A percentile compares a stretch with the other conserved stretches of the same genome.
These are phyloP conservation scores for Rhinogobio ventralis DNA, from an alignment of 2,797 vertebrate genomes.

Conservation along the genomic window DNA sequence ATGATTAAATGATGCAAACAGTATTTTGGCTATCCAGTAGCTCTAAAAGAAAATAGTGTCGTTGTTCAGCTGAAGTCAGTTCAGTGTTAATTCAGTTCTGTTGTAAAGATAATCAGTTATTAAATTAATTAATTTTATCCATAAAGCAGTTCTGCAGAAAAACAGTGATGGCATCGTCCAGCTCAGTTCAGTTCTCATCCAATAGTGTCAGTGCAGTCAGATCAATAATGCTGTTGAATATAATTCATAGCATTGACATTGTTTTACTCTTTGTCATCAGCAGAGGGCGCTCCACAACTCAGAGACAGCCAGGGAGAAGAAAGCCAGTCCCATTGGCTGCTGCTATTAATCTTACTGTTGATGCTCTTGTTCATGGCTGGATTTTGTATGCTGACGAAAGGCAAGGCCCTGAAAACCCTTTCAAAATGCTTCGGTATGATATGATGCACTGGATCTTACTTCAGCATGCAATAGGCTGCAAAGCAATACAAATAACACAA, in stretches of 20 bases:
- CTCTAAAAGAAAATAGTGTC: not conserved
- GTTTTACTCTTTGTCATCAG: slow-evolving; percentile 39
- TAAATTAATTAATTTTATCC: not conserved
- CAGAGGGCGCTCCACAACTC: not conserved
- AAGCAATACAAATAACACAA: not conserved
- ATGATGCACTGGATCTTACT: not conserved
- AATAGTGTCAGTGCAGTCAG: not conserved
- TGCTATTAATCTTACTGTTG: slow-evolving; percentile 22
- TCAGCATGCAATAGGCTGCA: not conserved
- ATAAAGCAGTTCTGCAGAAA: not conserved
- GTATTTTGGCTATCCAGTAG: not conserved
- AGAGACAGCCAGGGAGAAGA: not conserved
- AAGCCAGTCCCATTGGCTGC: slow-evolving; percentile 20
- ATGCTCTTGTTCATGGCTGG: slow-evolving; percentile 19
- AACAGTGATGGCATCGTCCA: too few relatives aligned
- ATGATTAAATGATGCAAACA: not conserved
- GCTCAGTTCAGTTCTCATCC: not conserved
- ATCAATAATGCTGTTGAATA: not conserved
- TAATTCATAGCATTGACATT: not conserved
- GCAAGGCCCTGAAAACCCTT: not conserved
- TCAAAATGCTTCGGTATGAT: slow-evolving; percentile 18
- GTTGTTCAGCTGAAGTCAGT: not conserved
- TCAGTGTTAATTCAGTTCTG: not conserved
- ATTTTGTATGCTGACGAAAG: slow-evolving; percentile 38
- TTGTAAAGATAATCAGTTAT: not conserved